Evolutionary conservation across 2,888 invertebrate genomes (phyloP).

Genomic region (Brachyptera putata): DNA sequence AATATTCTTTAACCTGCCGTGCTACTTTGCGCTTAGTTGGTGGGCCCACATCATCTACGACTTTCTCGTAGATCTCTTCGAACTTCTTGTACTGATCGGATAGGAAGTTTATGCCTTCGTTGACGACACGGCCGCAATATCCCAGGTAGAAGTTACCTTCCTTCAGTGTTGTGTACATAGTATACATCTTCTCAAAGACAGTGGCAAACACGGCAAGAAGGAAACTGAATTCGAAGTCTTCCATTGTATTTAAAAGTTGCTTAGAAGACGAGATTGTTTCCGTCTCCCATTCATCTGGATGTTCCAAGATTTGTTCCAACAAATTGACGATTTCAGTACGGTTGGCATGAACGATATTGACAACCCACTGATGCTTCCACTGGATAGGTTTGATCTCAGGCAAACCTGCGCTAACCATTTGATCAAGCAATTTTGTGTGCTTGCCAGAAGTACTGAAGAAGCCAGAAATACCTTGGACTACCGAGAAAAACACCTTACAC

Average conservation of each 20-base stretch:
- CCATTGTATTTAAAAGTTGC: constrained; percentile 5
- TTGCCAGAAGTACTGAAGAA: not conserved
- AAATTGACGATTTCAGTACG: not conserved
- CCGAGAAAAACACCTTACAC: constrained; percentile 18
- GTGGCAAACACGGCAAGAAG: not conserved
- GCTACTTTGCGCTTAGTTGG: constrained; percentile 13
- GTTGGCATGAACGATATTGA: constrained; percentile 10
- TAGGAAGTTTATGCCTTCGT: not conserved
- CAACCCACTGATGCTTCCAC: constrained; percentile 1
- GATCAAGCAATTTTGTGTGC: not conserved
- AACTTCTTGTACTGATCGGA: not conserved
- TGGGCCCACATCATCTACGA: constrained; percentile 15
- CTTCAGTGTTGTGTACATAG: constrained; percentile 6
- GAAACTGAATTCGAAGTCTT: constrained; percentile 17
- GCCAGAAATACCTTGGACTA: not conserved
- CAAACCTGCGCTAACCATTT: not conserved
- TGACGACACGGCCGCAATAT: constrained; percentile 6
- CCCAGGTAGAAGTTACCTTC: constrained; percentile 11
- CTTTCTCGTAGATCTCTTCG: constrained; percentile 11
- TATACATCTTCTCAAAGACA: constrained; percentile 7
- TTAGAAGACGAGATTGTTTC: constrained; percentile 5
- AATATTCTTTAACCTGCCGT: constrained; percentile 2
- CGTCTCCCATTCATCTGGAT: constrained; percentile 11
- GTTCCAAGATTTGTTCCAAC: constrained; percentile 1
- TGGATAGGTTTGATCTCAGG: not conserved